These are phyloP conservation scores for Dynastes hyllus DNA, from an alignment of 2,888 invertebrate genomes.

Conservation along the genomic window DNA sequence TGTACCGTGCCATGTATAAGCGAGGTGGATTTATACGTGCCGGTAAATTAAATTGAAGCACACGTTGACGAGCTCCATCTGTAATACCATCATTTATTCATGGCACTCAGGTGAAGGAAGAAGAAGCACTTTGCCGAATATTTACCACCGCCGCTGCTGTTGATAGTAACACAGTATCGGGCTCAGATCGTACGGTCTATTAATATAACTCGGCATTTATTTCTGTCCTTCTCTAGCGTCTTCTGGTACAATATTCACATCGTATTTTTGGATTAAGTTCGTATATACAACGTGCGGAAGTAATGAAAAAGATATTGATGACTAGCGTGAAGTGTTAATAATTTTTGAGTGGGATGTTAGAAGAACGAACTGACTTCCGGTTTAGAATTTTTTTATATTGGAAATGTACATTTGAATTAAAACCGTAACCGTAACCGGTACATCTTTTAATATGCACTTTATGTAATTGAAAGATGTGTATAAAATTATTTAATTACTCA, in stretches of 20 bases:
- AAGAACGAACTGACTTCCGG: background rate
- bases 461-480: too few relatives aligned
- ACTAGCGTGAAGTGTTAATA: slow-evolving; percentile 19
- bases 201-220: slow-evolving; percentile 49
- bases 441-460: too few relatives aligned
- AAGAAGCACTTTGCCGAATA: slow-evolving; percentile 43
- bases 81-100: slow-evolving; percentile 74
- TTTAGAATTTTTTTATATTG: background rate
- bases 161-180: slow-evolving; percentile 37
- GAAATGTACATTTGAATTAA: too few relatives aligned
- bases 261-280: slow-evolving; percentile 41
- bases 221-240: slow-evolving; percentile 2
- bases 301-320: slow-evolving; percentile 28
- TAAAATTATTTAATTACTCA: too few relatives aligned
- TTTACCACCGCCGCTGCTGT: slow-evolving; percentile 30
- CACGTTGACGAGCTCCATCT: slow-evolving; percentile 68
- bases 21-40: slow-evolving; percentile 52
- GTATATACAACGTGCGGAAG: slow-evolving; percentile 18
- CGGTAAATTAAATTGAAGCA: slow-evolving; percentile 60
- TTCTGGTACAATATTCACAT: slow-evolving; percentile 28
- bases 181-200: slow-evolving; percentile 42
- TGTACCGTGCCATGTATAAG: slow-evolving; percentile 51
- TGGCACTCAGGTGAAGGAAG: slow-evolving; percentile 60
- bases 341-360: slow-evolving; percentile 3
- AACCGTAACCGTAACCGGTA: too few relatives aligned